Base-by-base conservation (phyloP, 2,113 vertebrate genomes). In the Aegypius monachus region DNA sequence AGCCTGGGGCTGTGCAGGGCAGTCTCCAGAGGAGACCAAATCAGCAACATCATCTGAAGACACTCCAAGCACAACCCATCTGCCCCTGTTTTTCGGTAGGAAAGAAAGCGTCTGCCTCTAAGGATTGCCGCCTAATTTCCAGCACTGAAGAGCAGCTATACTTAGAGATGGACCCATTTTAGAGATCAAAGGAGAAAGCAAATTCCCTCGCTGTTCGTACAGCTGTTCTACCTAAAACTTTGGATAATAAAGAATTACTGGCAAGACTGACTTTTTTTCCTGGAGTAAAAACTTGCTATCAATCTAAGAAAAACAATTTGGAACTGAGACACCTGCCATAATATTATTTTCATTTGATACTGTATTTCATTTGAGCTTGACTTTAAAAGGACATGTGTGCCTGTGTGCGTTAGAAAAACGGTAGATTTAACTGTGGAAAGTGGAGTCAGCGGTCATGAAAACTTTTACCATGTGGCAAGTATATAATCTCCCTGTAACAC, bases 391-490 rank as follows among this genome's bases (percentile, higher is more conserved):
- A 58, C 42, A 32, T 2, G 5, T 85, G 89, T 79, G 81, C 89
- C 74, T 40, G 27, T 0, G 16, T 25, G 36, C 4, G 1, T 83
- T 90, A 90, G 71, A 86, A 92, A 95, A 95, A 58, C 0, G 3
- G 72, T 67, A 77, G 70, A 77, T 95, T 84, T 95, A 91, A 81
- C 67, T 66, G 58, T 38, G 55, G 74, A 91, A 93, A 96, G 81
- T 55, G 42, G 86, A 95, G 84, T 95, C 62, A 84, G 91, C 53
- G 38, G 73, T 66, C 93, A 93, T 68, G 89, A 96, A 93, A 94
- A 94, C 89, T 96, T 97, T 93, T 95, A 93, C 58, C 45, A 80
- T 61, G 84, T 88, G 84, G 92, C 78, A 93, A 84, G 80, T 80
- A 62, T 43, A 94, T 94, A 96, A 87, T 85, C 78, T 81, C 53